Conservation (phyloP, 2,113 vertebrate species). For the Podarcis raffonei region DNA sequence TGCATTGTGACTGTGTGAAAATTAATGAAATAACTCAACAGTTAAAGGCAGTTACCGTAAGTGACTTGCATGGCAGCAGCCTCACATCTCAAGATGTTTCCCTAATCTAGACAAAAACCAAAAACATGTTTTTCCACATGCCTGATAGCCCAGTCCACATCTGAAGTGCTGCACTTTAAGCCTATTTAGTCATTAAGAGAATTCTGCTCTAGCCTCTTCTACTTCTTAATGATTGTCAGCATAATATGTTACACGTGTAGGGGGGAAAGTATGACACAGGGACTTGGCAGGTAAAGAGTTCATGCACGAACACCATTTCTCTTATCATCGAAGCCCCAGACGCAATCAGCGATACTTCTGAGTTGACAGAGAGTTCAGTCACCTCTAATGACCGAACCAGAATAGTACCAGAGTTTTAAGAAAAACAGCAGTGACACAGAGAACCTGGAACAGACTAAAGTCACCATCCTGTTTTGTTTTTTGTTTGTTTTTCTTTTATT, state of each 20-base stretch:
- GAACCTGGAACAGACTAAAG: conserved; percentile 15
- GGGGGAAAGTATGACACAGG: background rate
- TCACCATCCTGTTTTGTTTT: background rate
- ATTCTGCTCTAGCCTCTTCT: background rate
- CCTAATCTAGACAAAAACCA: background rate
- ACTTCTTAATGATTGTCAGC: background rate
- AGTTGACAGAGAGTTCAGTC: conserved; percentile 68
- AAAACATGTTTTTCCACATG: background rate
- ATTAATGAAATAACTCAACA: background rate
- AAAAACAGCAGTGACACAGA: conserved; percentile 8
- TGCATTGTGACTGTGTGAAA: background rate
- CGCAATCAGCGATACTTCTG: conserved; percentile 57
- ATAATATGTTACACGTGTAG: background rate
- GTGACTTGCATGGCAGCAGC: background rate
- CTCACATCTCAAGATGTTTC: background rate
- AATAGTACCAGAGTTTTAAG: background rate
- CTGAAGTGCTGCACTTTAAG: background rate
- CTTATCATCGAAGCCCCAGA: conserved; percentile 27
- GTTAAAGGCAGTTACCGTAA: background rate
- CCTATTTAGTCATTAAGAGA: background rate
- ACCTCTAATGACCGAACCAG: conserved; percentile 62
- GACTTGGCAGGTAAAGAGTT: conserved; percentile 24
- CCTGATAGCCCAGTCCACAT: background rate
- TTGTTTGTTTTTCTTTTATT: background rate
- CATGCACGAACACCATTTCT: background rate